Evolutionary conservation across 2,113 vertebrate genomes (phyloP).

Genomic region (Sigmodon hispidus): DNA sequence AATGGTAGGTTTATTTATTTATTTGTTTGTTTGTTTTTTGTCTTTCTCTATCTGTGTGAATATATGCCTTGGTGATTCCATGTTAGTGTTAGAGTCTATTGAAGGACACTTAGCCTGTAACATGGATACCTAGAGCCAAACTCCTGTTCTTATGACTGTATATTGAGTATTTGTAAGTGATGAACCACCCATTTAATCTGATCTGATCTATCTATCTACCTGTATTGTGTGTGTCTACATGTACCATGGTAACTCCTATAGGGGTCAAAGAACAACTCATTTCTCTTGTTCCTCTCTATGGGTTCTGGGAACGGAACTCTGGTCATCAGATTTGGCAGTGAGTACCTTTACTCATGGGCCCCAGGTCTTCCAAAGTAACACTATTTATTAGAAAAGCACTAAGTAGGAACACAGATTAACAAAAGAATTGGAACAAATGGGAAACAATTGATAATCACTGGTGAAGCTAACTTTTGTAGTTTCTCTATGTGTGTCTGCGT

Average conservation of each 20-base stretch:
- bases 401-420: background rate
- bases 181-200: background rate
- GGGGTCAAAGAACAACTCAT: background rate
- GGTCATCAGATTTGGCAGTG: background rate
- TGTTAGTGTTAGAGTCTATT: background rate
- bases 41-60: background rate
- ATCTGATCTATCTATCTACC: background rate
- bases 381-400: slow-evolving; percentile 4
- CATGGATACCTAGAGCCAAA: background rate
- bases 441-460: slow-evolving; percentile 17
- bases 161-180: background rate
- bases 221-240: background rate
- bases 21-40: background rate
- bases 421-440: slow-evolving; percentile 21
- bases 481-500: background rate
- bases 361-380: background rate
- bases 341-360: background rate
- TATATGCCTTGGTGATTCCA: background rate
- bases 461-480: background rate
- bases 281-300: background rate
- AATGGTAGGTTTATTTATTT: slow-evolving; percentile 1
- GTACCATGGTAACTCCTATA: background rate
- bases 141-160: background rate
- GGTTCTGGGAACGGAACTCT: background rate
- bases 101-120: background rate